Evolutionary conservation across 1,140 invertebrate genomes (phyloP).

Genomic region (Papilio polytes): DNA sequence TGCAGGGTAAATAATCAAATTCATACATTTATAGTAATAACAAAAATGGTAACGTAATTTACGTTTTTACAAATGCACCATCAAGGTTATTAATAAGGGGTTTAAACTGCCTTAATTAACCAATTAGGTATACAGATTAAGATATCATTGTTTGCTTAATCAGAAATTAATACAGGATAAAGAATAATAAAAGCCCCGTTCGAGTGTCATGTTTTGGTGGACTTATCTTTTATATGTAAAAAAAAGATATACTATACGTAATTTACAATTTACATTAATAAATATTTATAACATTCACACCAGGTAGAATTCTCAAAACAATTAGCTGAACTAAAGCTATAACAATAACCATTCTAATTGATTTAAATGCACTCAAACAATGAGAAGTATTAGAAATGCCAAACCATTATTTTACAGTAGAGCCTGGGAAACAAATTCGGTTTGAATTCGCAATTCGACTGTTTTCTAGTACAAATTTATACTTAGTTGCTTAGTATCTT

Average conservation of each 20-base stretch:
- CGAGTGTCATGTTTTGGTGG: not conserved
- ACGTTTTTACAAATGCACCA: not conserved
- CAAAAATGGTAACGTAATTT: too few relatives aligned
- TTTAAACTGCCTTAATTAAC: not conserved
- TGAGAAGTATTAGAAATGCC: conserved; percentile 5
- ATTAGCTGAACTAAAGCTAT: not conserved
- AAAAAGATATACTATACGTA: not conserved
- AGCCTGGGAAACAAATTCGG: not conserved
- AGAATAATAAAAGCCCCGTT: not conserved
- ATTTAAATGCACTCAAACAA: not conserved
- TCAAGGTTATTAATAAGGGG: not conserved
- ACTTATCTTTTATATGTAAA: not conserved
- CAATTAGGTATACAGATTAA: not conserved
- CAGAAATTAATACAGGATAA: not conserved
- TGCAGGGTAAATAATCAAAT: too few relatives aligned
- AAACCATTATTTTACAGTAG: not conserved
- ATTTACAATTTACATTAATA: not conserved
- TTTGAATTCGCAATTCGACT: not conserved
- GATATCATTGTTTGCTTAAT: not conserved
- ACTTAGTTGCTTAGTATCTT: not conserved
- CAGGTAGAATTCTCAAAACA: not conserved
- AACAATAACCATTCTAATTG: conserved; percentile 8
- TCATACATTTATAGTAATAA: too few relatives aligned
- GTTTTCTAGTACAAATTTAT: not conserved
- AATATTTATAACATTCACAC: not conserved